Conservation (phyloP, 2,797 vertebrate species). For the Anas georgica region DNA sequence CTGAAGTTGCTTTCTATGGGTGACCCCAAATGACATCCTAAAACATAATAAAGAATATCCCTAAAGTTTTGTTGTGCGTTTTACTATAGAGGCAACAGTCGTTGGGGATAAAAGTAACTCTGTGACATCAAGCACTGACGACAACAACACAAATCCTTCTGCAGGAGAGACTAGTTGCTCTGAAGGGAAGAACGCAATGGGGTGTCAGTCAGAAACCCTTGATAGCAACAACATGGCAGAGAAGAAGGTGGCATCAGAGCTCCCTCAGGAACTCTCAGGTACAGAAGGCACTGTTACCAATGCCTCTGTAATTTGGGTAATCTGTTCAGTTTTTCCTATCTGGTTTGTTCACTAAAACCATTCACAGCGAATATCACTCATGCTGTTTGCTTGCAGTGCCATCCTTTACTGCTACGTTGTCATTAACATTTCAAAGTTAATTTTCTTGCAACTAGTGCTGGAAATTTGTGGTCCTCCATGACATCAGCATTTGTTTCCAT, state of each 20-base stretch:
- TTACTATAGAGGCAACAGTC: conserved; percentile 82
- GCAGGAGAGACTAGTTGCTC: conserved; percentile 75
- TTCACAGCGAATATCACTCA: conserved; percentile 49
- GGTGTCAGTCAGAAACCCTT: conserved; percentile 76
- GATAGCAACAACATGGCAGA: conserved; percentile 77
- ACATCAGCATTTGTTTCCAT: conserved; percentile 61
- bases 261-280: conserved; percentile 86
- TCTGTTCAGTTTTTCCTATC: conserved; percentile 61
- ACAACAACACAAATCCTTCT: conserved; percentile 76
- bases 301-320: conserved; percentile 79
- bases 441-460: conserved; percentile 69
- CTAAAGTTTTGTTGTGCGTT: conserved; percentile 81
- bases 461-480: conserved; percentile 43
- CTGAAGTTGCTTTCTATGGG: conserved; percentile 22
- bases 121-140: conserved; percentile 78
- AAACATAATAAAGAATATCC: conserved; percentile 70
- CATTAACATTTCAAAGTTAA: conserved; percentile 73
- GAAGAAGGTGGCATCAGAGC: conserved; percentile 81
- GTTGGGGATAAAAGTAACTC: conserved; percentile 83
- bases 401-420: conserved; percentile 73
- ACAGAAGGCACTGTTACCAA: conserved; percentile 74
- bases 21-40: conserved; percentile 50
- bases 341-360: conserved; percentile 69
- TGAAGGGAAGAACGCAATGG: conserved; percentile 75
- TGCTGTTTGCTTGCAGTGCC: conserved; percentile 74